Evolutionary conservation across 2,888 invertebrate species (phyloP).

Genomic region (Poecilus cupreus): DNA sequence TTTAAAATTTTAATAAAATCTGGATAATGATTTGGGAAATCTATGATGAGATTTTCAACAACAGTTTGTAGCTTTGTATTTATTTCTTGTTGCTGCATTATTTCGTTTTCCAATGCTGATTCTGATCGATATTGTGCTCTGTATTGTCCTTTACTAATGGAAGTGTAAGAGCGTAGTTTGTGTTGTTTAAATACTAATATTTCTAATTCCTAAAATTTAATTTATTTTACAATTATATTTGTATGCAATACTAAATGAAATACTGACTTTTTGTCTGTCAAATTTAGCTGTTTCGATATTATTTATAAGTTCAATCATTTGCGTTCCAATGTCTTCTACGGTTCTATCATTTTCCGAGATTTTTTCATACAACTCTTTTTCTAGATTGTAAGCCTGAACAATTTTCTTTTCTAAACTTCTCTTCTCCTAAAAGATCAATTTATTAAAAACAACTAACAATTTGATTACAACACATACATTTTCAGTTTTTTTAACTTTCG

Average conservation of each 20-base stretch:
- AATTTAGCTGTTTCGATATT: constrained; percentile 63
- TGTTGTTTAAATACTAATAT: constrained; percentile 82
- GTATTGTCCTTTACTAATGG: constrained; percentile 41
- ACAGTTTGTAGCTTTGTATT: constrained; percentile 77
- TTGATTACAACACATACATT: constrained; percentile 61
- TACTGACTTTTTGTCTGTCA: constrained; percentile 28
- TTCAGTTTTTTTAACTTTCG: constrained; percentile 75
- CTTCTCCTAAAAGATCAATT: constrained; percentile 62
- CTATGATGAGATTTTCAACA: constrained; percentile 75
- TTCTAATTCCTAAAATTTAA: constrained; percentile 74
- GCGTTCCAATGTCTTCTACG: constrained; percentile 73
- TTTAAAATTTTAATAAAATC: constrained; percentile 73
- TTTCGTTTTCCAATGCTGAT: constrained; percentile 74
- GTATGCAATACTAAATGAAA: neutral
- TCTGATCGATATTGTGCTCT: constrained; percentile 68
- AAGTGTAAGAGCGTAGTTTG: constrained; percentile 67
- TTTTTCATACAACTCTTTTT: constrained; percentile 67
- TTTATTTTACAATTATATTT: constrained; percentile 54
- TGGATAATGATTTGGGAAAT: constrained; percentile 78
- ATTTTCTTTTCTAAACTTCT: constrained; percentile 65
- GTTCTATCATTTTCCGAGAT: constrained; percentile 57
- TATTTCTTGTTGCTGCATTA: constrained; percentile 76
- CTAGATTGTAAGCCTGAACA: constrained; percentile 65
- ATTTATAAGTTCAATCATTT: constrained; percentile 63
- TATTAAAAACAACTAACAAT: neutral